Evolutionary conservation across 2,113 vertebrate genomes (phyloP).

Genomic region (Dasyornis broadbenti): DNA sequence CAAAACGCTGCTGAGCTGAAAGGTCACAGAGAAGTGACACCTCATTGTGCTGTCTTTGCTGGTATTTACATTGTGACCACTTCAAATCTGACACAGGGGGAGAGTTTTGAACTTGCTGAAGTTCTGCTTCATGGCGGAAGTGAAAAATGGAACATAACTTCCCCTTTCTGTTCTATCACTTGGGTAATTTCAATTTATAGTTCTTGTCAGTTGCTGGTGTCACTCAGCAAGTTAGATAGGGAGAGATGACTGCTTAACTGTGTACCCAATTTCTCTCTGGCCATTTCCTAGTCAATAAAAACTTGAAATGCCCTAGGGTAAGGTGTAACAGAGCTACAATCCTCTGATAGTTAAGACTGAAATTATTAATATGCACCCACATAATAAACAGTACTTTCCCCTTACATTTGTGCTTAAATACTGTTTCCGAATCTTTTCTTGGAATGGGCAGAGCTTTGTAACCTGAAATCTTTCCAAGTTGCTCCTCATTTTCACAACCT

Average conservation of each 20-base stretch:
- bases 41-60: background rate
- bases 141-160: background rate
- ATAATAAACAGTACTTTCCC: background rate
- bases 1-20: background rate
- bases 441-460: conserved; percentile 94
- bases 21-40: background rate
- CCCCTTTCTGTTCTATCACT: background rate
- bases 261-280: background rate
- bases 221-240: background rate
- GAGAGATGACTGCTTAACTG: background rate
- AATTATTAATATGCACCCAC: background rate
- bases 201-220: background rate
- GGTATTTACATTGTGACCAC: background rate
- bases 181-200: background rate
- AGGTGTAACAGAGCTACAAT: background rate
- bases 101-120: background rate
- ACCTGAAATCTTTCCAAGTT: conserved; percentile 96
- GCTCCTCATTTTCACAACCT: conserved; percentile 95
- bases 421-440: conserved; percentile 93
- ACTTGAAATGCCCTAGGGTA: background rate
- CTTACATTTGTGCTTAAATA: conserved; percentile 98
- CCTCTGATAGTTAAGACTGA: background rate
- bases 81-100: background rate
- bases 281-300: background rate
- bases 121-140: background rate